phyloP scores from a whole-genome alignment of 2,113 vertebrate genomes.

The Erpornis zantholeuca region DNA sequence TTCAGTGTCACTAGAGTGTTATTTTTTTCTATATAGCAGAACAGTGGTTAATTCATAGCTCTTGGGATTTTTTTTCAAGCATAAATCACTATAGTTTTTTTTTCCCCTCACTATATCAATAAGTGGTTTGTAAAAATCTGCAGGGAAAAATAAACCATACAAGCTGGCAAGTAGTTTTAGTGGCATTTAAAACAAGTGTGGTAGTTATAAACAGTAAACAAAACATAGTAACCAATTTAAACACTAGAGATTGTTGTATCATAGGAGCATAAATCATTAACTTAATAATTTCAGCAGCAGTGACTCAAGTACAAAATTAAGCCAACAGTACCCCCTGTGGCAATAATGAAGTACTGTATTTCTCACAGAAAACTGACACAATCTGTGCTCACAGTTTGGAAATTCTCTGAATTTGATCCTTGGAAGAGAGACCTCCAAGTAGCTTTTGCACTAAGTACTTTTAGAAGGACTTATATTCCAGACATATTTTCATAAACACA shows the following conservation, averaged over 20 bases:
- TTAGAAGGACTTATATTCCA: background rate
- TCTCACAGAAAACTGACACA: conserved; percentile 11
- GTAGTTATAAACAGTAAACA: conserved; percentile 82
- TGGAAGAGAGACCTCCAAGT: background rate
- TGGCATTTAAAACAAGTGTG: conserved; percentile 64
- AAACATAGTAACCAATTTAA: conserved; percentile 77
- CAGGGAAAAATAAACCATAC: conserved; percentile 71
- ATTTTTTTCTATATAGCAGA: conserved; percentile 25
- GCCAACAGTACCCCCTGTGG: conserved; percentile 82
- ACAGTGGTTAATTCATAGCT: conserved; percentile 72
- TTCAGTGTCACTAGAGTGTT: conserved; percentile 42
- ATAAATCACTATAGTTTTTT: conserved; percentile 43
- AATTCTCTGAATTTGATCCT: background rate
- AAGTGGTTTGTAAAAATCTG: conserved; percentile 72
- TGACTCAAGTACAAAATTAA: conserved; percentile 73
- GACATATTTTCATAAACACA: background rate
- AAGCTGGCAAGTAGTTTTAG: conserved; percentile 55
- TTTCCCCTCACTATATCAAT: conserved; percentile 52
- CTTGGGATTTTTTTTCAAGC: conserved; percentile 29
- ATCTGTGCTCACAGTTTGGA: conserved; percentile 4
- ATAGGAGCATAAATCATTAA: conserved; percentile 75
- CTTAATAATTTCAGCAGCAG: conserved; percentile 76
- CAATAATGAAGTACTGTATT: conserved; percentile 74
- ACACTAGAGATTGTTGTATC: conserved; percentile 73
- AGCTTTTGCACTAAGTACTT: background rate